A percentile compares a stretch with the other conserved stretches of the same genome.
Evolutionary conservation across 92 coral and sea anemone species (phyloP).

Genomic region (Epizoanthus scotinus): DNA sequence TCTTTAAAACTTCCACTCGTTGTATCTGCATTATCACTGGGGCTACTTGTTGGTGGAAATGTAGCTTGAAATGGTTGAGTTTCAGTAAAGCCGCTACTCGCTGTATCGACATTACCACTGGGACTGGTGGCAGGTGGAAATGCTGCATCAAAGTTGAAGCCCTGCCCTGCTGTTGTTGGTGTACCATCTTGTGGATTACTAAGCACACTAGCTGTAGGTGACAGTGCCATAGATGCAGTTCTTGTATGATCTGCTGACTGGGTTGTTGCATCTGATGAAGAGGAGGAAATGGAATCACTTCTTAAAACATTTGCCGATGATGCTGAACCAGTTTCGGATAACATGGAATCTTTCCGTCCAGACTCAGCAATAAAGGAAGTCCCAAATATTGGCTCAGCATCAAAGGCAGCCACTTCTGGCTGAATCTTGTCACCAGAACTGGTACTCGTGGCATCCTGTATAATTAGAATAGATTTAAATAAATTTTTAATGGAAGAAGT

Average conservation of each 20-base stretch:
- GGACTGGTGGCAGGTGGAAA: slow-evolving; percentile 7
- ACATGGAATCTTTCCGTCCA: slow-evolving; percentile 49
- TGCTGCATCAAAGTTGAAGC: slow-evolving; percentile 26
- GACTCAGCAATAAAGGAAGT: slow-evolving; percentile 57
- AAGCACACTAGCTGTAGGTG: slow-evolving; percentile 7
- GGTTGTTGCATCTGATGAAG: slow-evolving; percentile 66
- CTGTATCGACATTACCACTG: not conserved
- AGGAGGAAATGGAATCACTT: slow-evolving; percentile 74
- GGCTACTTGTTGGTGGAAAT: slow-evolving; percentile 2
- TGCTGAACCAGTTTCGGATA: slow-evolving; percentile 65
- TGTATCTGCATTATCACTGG: not conserved
- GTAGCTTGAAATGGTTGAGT: not conserved
- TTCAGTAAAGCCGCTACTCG: not conserved
- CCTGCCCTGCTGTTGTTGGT: slow-evolving; percentile 10
- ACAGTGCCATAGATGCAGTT: not conserved
- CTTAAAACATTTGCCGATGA: slow-evolving; percentile 67
- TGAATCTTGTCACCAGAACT: slow-evolving; percentile 6
- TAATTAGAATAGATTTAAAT: too few relatives aligned
- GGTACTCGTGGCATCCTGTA: slow-evolving; percentile 22
- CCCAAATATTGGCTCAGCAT: slow-evolving; percentile 70
- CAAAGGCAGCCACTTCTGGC: slow-evolving; percentile 6
- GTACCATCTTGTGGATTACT: not conserved
- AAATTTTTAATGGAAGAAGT: too few relatives aligned
- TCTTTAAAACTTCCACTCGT: not conserved
- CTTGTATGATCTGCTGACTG: slow-evolving; percentile 7